A percentile compares a stretch with the other conserved stretches of the same genome.
Evolutionary conservation across 2,797 vertebrate species (phyloP).

Genomic region (Clarias laeviceps): DNA sequence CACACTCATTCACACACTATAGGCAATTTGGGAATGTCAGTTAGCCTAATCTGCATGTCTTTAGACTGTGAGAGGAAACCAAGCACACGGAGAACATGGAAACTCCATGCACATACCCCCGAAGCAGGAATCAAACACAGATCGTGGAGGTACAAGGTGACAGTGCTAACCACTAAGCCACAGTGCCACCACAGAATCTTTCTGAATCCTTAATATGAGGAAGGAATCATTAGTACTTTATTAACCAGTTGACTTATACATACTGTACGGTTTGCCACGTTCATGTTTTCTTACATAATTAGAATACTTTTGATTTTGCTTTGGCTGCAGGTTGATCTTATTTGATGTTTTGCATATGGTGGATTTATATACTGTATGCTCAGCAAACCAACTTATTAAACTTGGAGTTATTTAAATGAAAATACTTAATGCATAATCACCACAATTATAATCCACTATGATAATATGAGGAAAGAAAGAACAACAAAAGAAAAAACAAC

Average conservation of each 20-base stretch:
- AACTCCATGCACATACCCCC: no score
- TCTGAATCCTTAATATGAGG: neutral
- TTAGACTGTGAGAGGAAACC: no score
- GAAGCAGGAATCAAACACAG: no score
- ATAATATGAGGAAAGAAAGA: neutral
- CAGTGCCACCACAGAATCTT: neutral
- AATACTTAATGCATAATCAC: neutral
- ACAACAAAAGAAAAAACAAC: neutral
- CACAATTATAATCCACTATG: no score
- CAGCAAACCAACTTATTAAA: neutral
- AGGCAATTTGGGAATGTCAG: no score
- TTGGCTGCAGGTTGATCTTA: neutral
- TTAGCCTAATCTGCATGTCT: no score
- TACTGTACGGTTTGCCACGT: neutral
- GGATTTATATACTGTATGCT: neutral
- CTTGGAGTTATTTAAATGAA: neutral
- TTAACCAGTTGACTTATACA: no score
- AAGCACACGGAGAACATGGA: no score
- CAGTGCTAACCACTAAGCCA: no score
- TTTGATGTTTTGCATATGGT: neutral
- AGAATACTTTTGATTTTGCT: no score
- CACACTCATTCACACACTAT: no score
- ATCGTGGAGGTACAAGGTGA: no score
- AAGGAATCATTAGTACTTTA: neutral
- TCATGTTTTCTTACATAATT: neutral